Conservation (phyloP, 2,888 invertebrate species). For the Lamellibrachia columna region DNA sequence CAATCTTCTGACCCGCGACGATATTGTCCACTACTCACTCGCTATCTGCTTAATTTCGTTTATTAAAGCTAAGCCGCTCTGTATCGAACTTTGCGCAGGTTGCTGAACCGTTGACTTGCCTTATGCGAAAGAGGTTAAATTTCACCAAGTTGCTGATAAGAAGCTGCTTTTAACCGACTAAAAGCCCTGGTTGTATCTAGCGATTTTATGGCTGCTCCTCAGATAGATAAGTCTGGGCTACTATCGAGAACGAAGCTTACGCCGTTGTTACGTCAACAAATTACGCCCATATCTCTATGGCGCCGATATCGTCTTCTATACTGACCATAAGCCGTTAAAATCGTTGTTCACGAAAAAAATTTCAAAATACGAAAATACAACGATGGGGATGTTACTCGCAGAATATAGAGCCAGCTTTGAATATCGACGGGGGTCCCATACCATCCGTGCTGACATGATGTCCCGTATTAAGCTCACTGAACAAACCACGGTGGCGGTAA, state of each 20-base stretch:
- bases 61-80: neutral
- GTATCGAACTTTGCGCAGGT: slow-evolving; percentile 26
- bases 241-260: neutral
- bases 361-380: slow-evolving; percentile 28
- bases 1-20: too few relatives aligned
- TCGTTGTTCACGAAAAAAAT: slow-evolving; percentile 25
- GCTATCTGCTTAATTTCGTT: too few relatives aligned
- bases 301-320: neutral
- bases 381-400: slow-evolving; percentile 27
- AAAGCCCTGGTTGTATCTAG: neutral
- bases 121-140: slow-evolving; percentile 18
- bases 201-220: too few relatives aligned
- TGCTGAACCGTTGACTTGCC: slow-evolving; percentile 24
- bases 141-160: neutral
- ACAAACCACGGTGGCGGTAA: neutral
- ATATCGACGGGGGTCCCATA: too few relatives aligned
- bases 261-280: neutral
- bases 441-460: neutral
- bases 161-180: neutral
- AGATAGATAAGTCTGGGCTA: neutral
- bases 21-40: too few relatives aligned
- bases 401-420: too few relatives aligned
- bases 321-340: slow-evolving; percentile 23
- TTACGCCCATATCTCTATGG: slow-evolving; percentile 30
- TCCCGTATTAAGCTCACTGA: neutral